Base-by-base conservation (phyloP, 92 coral and sea anemone species). In the Heteractis magnifica region DNA sequence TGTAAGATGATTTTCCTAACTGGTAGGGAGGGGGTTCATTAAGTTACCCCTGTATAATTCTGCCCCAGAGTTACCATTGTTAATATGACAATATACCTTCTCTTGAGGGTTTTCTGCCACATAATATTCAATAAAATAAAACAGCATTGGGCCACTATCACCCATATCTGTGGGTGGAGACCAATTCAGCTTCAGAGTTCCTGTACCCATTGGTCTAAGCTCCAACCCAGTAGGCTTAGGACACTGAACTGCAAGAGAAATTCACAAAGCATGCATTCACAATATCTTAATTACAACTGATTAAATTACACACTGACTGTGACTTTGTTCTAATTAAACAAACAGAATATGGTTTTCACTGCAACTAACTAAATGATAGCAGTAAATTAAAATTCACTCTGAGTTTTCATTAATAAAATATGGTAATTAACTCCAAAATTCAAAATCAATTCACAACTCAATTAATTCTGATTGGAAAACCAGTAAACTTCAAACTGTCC, bases 91-190 rank as follows among this genome's bases (percentile, higher is more conserved):
- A n/a, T n/a, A 49, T 79, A 56, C 52, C 51, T 79, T 21, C 3
- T 15, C 12, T 6, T 26, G n/a, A 9, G 51, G 65, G n/a, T 72
- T 56, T 44, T 4, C 64, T 23, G 3, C 71, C 4, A 41, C 4
- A 60, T 5, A 52, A 41, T 56, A 79, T 79, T 10, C 65, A 56
- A 79, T 79, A 79, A 52, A 51, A 79, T 59, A 79, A 11, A 8
- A 56, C 52, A 60, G 4, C 20, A 50, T 3, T 1, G 16, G 1
- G 3, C n/a, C 53, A 49, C 1, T 0, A 56, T 3, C 6, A 10
- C 82, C 82, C 82, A 79, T 79, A 20, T 79, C 72, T 19, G 51
- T 21, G 2, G 82, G 82, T 26, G 56, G 52, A 9, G 49, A 71
- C 82, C 82, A 79, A 56, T 3, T 23, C 3, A 79, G 53, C 48